These are phyloP conservation scores for Troilus luridus DNA, from an alignment of 2,888 invertebrate species.

Conservation along the genomic window DNA sequence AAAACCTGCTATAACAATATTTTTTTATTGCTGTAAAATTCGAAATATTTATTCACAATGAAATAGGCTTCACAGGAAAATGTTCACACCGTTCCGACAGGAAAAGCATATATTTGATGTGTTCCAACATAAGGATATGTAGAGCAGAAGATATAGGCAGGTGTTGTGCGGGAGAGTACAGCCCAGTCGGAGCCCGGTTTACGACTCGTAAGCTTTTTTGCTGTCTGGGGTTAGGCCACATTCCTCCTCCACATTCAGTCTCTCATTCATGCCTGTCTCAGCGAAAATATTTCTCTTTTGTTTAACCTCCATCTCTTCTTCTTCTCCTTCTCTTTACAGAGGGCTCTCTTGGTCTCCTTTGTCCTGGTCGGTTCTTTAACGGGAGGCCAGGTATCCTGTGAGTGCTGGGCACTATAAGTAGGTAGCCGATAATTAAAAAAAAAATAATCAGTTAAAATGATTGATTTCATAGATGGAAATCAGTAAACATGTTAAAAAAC, in stretches of 20 bases:
- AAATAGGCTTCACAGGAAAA: no score
- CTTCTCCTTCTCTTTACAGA: not conserved
- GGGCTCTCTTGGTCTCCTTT: not conserved
- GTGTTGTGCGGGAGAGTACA: not conserved
- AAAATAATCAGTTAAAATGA: not conserved
- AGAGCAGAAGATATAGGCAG: conserved; percentile 31
- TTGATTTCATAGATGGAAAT: no score
- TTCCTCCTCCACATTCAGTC: not conserved
- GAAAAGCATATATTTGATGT: no score
- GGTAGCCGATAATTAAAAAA: not conserved
- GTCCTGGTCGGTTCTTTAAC: not conserved
- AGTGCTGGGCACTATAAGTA: not conserved
- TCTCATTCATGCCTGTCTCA: conserved; percentile 29
- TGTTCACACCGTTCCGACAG: no score
- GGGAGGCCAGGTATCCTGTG: not conserved
- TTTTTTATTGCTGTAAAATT: no score
- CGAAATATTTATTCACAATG: no score
- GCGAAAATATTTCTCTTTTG: conserved; percentile 47
- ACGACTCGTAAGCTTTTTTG: conserved; percentile 35
- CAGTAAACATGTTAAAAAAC: no score
- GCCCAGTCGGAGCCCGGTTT: not conserved
- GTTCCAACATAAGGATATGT: not conserved
- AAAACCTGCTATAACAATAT: no score
- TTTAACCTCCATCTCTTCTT: not conserved
- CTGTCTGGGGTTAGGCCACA: conserved; percentile 16